Evolutionary conservation across 1,140 invertebrate genomes (phyloP).

Genomic region (Neuroterus valhalla): DNA sequence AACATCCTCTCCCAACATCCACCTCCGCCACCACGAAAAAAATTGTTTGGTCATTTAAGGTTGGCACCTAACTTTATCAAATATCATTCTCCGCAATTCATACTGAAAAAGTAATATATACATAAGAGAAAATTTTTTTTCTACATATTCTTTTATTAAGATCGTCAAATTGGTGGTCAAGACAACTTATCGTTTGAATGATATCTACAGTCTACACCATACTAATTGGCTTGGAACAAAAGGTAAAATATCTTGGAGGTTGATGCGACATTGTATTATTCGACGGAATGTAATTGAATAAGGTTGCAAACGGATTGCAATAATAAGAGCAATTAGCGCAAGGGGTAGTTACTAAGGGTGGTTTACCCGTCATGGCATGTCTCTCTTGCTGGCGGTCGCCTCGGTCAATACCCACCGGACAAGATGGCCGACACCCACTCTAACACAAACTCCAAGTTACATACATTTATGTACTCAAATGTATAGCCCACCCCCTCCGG

Average conservation of each 20-base stretch:
- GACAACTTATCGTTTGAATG: no score
- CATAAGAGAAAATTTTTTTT: no score
- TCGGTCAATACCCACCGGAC: constrained; percentile 77
- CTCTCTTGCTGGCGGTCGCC: constrained; percentile 70
- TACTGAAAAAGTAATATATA: no score
- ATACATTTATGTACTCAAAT: constrained; percentile 77
- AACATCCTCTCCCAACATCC: no score
- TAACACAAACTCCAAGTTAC: constrained; percentile 75
- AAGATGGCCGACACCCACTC: constrained; percentile 76
- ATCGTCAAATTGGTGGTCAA: no score
- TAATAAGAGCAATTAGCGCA: constrained; percentile 74
- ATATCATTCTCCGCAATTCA: no score
- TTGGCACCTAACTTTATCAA: no score
- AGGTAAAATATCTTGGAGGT: not conserved
- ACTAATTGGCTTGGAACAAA: not conserved
- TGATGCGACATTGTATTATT: not conserved
- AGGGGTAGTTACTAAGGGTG: constrained; percentile 69
- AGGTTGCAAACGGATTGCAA: constrained; percentile 64
- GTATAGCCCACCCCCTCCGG: constrained; percentile 72
- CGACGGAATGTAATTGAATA: constrained; percentile 48
- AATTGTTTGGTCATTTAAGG: no score
- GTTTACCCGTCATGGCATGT: constrained; percentile 69
- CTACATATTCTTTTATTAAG: no score
- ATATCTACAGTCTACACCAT: no score
- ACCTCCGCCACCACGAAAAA: no score